Evolutionary conservation across 92 coral and sea anemone species (phyloP).

Genomic region (Desmophyllum pertusum): DNA sequence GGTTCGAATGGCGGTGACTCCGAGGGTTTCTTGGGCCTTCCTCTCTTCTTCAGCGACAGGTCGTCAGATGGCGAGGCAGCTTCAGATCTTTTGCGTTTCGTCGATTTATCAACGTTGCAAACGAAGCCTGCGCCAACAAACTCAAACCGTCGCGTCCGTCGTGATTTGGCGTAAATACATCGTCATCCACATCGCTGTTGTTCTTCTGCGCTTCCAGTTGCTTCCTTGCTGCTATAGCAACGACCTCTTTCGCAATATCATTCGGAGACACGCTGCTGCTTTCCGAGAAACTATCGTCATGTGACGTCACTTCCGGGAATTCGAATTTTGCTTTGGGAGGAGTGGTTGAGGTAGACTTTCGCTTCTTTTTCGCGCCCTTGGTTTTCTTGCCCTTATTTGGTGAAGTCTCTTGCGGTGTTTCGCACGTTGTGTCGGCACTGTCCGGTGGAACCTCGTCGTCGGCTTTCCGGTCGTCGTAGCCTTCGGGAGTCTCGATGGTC

Average conservation of each 20-base stretch:
- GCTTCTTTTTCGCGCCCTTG: constrained; percentile 71
- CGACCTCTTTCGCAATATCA: constrained; percentile 66
- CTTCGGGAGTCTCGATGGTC: constrained; percentile 40
- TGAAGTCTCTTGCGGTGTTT: constrained; percentile 47
- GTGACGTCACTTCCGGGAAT: constrained; percentile 58
- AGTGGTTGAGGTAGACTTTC: constrained; percentile 46
- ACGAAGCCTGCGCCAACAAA: constrained; percentile 75
- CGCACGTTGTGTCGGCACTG: constrained; percentile 38
- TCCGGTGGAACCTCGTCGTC: constrained; percentile 48
- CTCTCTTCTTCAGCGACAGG: constrained; percentile 61
- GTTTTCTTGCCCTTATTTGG: constrained; percentile 74
- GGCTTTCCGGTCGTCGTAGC: constrained; percentile 40
- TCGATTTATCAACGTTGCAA: constrained; percentile 61
- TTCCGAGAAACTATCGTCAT: constrained; percentile 43
- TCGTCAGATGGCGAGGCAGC: constrained; percentile 56
- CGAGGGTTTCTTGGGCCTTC: constrained; percentile 71
- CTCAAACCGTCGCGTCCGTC: constrained; percentile 76
- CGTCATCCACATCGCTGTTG: constrained; percentile 73
- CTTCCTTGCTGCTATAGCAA: constrained; percentile 56
- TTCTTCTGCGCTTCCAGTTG: constrained; percentile 50
- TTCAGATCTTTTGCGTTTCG: constrained; percentile 66
- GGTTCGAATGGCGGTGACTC: constrained; percentile 62
- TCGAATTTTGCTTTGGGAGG: constrained; percentile 61
- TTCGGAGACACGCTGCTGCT: constrained; percentile 45
- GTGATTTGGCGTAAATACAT: constrained; percentile 63